Percentiles rank a stretch among this genome's conserved stretches.
Conservation (phyloP, 2,113 vertebrate genomes). For the Sprattus sprattus region DNA sequence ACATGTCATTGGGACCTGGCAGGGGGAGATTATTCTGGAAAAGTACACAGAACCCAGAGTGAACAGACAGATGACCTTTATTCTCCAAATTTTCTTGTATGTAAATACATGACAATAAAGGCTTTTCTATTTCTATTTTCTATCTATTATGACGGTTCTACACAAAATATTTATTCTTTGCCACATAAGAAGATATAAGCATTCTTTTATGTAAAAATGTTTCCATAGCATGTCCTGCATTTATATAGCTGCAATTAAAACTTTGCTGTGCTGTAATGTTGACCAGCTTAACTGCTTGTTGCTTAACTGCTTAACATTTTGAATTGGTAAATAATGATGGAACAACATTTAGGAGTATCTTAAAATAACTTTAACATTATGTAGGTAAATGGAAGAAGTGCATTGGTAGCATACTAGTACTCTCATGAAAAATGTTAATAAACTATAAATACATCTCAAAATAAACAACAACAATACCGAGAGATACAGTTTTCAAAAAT, state of each 20-base stretch:
- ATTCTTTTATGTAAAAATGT: not conserved
- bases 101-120: no score
- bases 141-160: not conserved
- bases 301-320: no score
- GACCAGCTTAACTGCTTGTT: no score
- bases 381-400: not conserved
- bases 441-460: not conserved
- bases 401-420: not conserved
- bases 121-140: no score
- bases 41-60: not conserved
- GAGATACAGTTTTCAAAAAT: not conserved
- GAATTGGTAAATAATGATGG: not conserved
- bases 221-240: not conserved
- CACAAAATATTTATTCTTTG: slow-evolving; percentile 5
- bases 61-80: not conserved
- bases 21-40: not conserved
- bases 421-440: not conserved
- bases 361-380: not conserved
- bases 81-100: no score
- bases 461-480: not conserved
- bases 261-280: not conserved
- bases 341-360: not conserved
- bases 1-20: slow-evolving; percentile 62
- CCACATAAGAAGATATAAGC: not conserved
- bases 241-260: not conserved